A percentile compares a stretch with the other conserved stretches of the same genome.
Evolutionary conservation across 2,113 vertebrate species (phyloP).

Genomic region (Talpa occidentalis): DNA sequence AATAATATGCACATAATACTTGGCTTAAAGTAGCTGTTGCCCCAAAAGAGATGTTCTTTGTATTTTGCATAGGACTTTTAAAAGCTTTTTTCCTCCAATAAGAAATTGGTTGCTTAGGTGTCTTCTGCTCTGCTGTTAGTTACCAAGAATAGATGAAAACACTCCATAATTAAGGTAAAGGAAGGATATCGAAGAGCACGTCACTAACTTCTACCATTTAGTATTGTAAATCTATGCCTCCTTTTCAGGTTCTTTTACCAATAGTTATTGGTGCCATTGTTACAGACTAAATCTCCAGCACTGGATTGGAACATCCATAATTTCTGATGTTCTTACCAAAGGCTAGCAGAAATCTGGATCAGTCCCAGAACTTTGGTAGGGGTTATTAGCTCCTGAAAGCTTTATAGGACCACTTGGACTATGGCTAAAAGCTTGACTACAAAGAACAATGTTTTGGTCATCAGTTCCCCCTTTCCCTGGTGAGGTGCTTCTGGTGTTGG

Average conservation of each 20-base stretch:
- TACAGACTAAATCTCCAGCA: not conserved
- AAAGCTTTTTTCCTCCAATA: not conserved
- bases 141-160: not conserved
- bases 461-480: not conserved
- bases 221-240: not conserved
- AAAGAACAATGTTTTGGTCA: not conserved
- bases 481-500: not conserved
- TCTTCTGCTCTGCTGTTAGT: constrained; percentile 26
- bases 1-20: not conserved
- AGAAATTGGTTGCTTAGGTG: not conserved
- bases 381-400: no score
- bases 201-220: not conserved
- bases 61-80: not conserved
- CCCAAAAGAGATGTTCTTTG: not conserved
- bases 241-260: not conserved
- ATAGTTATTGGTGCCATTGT: not conserved
- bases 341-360: not conserved
- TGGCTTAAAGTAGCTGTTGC: constrained; percentile 31
- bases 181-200: not conserved
- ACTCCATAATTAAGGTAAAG: not conserved
- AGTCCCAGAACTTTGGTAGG: not conserved
- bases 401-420: not conserved
- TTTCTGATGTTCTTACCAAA: not conserved
- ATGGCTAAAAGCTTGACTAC: not conserved
- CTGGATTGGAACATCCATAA: not conserved